phyloP scores from a whole-genome alignment of 2,888 invertebrate species.

The Cryptocephalus primarius region DNA sequence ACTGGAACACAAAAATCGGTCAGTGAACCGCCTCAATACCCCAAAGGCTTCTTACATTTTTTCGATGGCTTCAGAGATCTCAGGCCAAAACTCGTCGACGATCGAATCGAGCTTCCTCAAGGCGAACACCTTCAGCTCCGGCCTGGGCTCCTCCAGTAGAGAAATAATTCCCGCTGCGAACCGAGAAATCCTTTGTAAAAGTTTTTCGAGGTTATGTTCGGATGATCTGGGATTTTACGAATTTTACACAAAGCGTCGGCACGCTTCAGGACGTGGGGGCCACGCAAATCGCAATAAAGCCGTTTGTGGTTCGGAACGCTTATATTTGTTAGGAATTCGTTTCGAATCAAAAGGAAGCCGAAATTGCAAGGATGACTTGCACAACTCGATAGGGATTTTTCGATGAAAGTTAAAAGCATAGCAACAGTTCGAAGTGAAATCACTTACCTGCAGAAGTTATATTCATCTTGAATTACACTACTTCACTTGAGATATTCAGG shows the following conservation, averaged over 20 bases:
- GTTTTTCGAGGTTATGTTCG: constrained; percentile 15
- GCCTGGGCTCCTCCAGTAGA: constrained; percentile 87
- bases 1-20: constrained; percentile 32
- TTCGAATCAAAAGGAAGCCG: too few species aligned
- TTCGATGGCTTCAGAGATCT: constrained; percentile 94
- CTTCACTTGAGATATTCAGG: not conserved
- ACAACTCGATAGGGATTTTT: not conserved
- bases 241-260: too few species aligned
- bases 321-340: too few species aligned
- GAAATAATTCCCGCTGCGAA: constrained; percentile 82
- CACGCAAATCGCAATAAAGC: too few species aligned
- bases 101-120: constrained; percentile 85
- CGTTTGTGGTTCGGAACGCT: too few species aligned
- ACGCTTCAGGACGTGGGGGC: too few species aligned
- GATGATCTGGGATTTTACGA: too few species aligned
- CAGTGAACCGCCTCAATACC: too few species aligned
- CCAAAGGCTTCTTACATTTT: constrained; percentile 58
- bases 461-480: constrained; percentile 34
- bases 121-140: constrained; percentile 89
- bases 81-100: constrained; percentile 97
- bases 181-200: constrained; percentile 5
- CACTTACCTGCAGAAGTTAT: constrained; percentile 42
- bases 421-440: not conserved
- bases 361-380: not conserved
- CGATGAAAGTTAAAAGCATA: not conserved